These are phyloP conservation scores for Mythimna pallens DNA, from an alignment of 2,888 invertebrate genomes.

Conservation along the genomic window DNA sequence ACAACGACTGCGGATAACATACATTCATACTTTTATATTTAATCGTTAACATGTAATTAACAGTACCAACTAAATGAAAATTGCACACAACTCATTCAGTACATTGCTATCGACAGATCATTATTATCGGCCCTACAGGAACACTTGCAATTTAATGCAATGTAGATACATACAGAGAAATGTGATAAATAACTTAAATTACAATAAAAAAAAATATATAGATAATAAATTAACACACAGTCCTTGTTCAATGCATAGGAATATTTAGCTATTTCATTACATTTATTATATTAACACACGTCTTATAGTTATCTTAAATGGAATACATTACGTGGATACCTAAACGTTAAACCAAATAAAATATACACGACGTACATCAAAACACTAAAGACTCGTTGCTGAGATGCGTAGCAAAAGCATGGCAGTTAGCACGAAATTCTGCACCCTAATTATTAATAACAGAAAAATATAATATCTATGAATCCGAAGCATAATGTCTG, in stretches of 20 bases:
- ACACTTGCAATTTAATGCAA: slow-evolving; percentile 78
- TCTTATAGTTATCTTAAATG: slow-evolving; percentile 87
- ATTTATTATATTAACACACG: slow-evolving; percentile 83
- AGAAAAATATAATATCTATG: slow-evolving; percentile 83
- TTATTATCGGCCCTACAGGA: slow-evolving; percentile 76
- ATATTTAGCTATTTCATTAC: slow-evolving; percentile 84
- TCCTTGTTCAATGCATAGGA: slow-evolving; percentile 88
- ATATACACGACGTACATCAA: slow-evolving; percentile 77
- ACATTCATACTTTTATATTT: slow-evolving; percentile 76
- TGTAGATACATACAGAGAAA: slow-evolving; percentile 74
- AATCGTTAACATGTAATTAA: slow-evolving; percentile 74
- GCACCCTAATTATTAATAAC: slow-evolving; percentile 87
- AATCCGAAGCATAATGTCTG: slow-evolving; percentile 80
- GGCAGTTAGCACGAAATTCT: slow-evolving; percentile 88
- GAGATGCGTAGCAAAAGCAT: slow-evolving; percentile 88
- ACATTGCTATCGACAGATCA: slow-evolving; percentile 82
- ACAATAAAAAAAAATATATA: slow-evolving; percentile 79
- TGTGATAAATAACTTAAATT: slow-evolving; percentile 88
- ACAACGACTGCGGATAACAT: slow-evolving; percentile 73
- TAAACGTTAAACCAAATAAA: slow-evolving; percentile 80
- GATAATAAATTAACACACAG: slow-evolving; percentile 89
- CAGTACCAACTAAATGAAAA: slow-evolving; percentile 77
- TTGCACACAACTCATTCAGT: slow-evolving; percentile 79
- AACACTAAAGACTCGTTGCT: slow-evolving; percentile 83
- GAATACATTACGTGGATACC: slow-evolving; percentile 87